Conservation (phyloP, 2,797 vertebrate genomes). For the Sebastes steindachneri region DNA sequence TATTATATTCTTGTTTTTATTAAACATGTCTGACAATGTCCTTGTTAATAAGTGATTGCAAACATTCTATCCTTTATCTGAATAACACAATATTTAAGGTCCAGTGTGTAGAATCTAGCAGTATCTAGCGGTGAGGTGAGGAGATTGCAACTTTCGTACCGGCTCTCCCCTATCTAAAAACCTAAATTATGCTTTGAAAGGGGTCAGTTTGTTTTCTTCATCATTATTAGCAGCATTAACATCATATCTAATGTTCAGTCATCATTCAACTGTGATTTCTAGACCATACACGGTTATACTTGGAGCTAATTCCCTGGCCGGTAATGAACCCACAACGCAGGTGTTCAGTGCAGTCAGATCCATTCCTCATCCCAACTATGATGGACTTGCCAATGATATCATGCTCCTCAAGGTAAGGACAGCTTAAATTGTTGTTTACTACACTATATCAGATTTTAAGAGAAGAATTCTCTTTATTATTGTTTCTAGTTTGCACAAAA, state of each 20-base stretch:
- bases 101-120: no score
- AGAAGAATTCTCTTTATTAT: neutral
- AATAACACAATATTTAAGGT: no score
- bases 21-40: no score
- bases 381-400: conserved; percentile 64
- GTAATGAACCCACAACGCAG: conserved; percentile 56
- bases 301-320: conserved; percentile 53
- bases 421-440: neutral
- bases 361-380: conserved; percentile 66
- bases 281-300: conserved; percentile 68
- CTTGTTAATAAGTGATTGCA: no score
- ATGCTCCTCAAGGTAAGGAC: conserved; percentile 77
- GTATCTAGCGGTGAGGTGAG: no score
- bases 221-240: neutral
- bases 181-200: neutral
- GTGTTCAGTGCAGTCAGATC: conserved; percentile 13
- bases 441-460: neutral
- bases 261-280: conserved; percentile 4
- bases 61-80: no score
- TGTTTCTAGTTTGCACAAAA: neutral
- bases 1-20: no score
- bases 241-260: neutral
- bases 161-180: neutral
- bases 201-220: neutral
- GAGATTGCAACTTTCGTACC: no score